Percentiles rank a stretch among this genome's conserved stretches.
Conservation (phyloP, 2,113 vertebrate species). For the Burhinus oedicnemus region DNA sequence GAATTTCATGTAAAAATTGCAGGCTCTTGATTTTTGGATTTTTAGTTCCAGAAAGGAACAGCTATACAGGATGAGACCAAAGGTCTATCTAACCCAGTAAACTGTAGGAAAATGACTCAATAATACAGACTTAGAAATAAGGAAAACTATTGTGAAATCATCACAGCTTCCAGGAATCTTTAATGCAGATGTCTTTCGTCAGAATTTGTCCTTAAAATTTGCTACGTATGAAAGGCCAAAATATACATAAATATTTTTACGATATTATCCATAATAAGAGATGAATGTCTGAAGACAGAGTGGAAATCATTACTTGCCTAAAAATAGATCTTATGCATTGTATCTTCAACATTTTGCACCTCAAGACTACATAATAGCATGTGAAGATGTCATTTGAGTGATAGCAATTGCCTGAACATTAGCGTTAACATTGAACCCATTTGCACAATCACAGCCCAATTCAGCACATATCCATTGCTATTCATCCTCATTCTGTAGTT, state of each 20-base stretch:
- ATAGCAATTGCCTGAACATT: constrained; percentile 44
- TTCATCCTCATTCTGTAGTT: constrained; percentile 68
- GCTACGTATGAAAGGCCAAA: background rate
- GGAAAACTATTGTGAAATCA: background rate
- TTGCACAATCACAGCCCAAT: constrained; percentile 66
- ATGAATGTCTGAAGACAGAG: background rate
- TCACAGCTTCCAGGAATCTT: background rate
- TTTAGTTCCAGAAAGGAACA: background rate
- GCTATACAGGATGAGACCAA: background rate
- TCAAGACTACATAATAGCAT: background rate
- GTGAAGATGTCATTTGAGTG: constrained; percentile 25
- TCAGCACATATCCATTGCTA: constrained; percentile 38
- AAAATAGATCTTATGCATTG: background rate
- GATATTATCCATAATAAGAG: background rate
- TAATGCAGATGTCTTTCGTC: background rate
- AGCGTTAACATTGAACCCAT: constrained; percentile 47
- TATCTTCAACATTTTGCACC: background rate
- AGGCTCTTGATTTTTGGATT: background rate
- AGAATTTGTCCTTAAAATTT: background rate
- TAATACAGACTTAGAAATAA: background rate
- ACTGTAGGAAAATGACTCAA: background rate
- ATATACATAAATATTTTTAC: background rate
- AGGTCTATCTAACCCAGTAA: background rate
- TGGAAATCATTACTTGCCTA: background rate
- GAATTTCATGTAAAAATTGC: background rate